These are phyloP conservation scores for Leucoptera coffeella DNA, from an alignment of 2,888 invertebrate genomes.

Conservation along the genomic window DNA sequence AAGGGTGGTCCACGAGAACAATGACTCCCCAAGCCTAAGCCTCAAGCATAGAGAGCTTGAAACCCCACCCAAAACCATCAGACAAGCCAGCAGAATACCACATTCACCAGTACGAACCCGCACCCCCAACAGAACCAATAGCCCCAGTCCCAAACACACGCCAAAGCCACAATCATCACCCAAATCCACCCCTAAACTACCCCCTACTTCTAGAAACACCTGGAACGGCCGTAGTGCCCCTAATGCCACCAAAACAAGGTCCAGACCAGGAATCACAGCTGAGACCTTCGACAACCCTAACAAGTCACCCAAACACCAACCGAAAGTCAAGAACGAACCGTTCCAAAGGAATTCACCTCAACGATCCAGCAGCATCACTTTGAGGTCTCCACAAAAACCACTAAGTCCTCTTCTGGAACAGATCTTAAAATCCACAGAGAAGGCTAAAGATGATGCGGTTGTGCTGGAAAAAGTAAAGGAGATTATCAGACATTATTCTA, in stretches of 20 bases:
- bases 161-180: constrained; percentile 31
- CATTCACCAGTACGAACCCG: constrained; percentile 35
- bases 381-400: constrained; percentile 55
- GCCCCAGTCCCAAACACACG: constrained; percentile 39
- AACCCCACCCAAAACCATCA: constrained; percentile 28
- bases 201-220: constrained; percentile 56
- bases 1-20: constrained; percentile 29
- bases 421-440: constrained; percentile 64
- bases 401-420: constrained; percentile 64
- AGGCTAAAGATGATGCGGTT: constrained; percentile 65
- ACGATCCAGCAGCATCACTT: constrained; percentile 35
- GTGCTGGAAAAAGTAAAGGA: constrained; percentile 72
- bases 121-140: constrained; percentile 27
- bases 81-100: constrained; percentile 39
- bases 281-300: constrained; percentile 46
- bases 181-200: constrained; percentile 30
- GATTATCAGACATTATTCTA: constrained; percentile 40
- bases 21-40: constrained; percentile 37
- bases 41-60: constrained; percentile 29
- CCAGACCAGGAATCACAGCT: constrained; percentile 28
- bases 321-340: constrained; percentile 26
- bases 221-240: constrained; percentile 64
- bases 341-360: constrained; percentile 50
- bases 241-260: constrained; percentile 25
- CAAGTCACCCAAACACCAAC: constrained; percentile 56